Base-by-base conservation (phyloP, 2,888 invertebrate species). In the Eristalis intricaria region DNA sequence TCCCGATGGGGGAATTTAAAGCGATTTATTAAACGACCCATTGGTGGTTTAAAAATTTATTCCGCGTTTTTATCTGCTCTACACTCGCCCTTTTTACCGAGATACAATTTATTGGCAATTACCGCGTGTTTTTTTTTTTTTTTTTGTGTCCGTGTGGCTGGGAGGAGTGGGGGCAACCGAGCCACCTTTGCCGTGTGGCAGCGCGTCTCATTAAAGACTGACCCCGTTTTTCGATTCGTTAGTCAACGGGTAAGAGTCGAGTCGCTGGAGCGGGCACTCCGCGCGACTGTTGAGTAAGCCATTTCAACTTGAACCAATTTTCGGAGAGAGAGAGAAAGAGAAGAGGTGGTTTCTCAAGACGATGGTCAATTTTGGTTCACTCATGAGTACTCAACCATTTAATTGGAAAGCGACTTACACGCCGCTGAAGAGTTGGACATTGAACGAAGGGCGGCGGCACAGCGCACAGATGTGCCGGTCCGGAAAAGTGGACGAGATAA, bases 1-100 rank as follows among this genome's bases (percentile, higher is more conserved):
- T 56, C 81, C 81, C 68, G 10, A 15, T 56, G 75, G 86, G 43
- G 56, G 70, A 71, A 56, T 78, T 86, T 82, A 78, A 83, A 86
- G 78, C 83, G 82, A 86, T 86, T 86, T 86, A 86, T 86, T 83
- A 75, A 86, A 86, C 78, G 78, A 83, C 78, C 78, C 75, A 80
- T 61, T 76, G 50, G 75, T 79, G 66, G 56, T 76, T 73, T 65
- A 38, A 35, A 35, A 50, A 65, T 76, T 38, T 68, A 13, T 19
- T 23, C 26, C 22, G 15, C 11, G 5, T 15, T 23, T 60, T 43
- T 56, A 43, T 71, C 65, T 65, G 56, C 40, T 65, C 22, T 38
- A 10, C 38, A 11, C 13, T 63, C 0, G 13, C 10, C 35, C n/a
- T 66, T 80, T 60, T 43, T 65, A 56, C 10, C 38, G 32, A 35